Evolutionary conservation across 2,797 vertebrate genomes (phyloP), one percentile per base, ranked within the genome.

Genomic region (Setipinna tenuifilis): DNA sequence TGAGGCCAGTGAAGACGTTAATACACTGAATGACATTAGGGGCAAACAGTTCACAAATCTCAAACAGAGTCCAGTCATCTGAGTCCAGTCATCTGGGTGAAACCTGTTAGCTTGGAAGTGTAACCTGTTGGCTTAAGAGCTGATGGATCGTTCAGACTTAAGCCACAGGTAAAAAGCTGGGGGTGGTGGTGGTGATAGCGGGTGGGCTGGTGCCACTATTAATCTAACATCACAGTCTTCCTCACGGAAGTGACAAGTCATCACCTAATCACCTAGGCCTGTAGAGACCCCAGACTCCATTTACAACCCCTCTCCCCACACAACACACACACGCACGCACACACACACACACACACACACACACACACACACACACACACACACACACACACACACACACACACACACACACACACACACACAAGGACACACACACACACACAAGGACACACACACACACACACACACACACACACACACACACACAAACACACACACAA

Each of bases 341-440:
- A 48, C 46, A 48, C 46, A 48, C 46, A 48, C 46, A 48, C 50
- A 82, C 84, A 85, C 84, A 16, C 14, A 3, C 75, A 46, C 31
- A 85, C 71, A 59, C 83, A 84, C 62, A 35, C 83, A 83, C 81
- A 82, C 81, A 82, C 81, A 82, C 81, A 82, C 81, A 82, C 16
- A 54, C 11, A 82, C 35, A 81, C 75, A 58, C 82, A 81, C 50
- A 28, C 80, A 28, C 16, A n/a, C 5, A 9, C 0, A 44, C 25
- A 11, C n/a, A 81, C 23, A 19, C 3, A 12, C 31, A 58, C 50
- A 81, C 75, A 81, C 75, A 81, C 75, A 81, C 75, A 44, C 75
- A 48, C 83, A 48, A 3, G 46, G 4, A 48, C 46, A 10, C 10
- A 10, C 46, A 48, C 46, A 48, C 46, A 48, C 46, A 48, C 46